Base-by-base conservation (phyloP, 2,113 vertebrate genomes). In the Spilogale gracilis region DNA sequence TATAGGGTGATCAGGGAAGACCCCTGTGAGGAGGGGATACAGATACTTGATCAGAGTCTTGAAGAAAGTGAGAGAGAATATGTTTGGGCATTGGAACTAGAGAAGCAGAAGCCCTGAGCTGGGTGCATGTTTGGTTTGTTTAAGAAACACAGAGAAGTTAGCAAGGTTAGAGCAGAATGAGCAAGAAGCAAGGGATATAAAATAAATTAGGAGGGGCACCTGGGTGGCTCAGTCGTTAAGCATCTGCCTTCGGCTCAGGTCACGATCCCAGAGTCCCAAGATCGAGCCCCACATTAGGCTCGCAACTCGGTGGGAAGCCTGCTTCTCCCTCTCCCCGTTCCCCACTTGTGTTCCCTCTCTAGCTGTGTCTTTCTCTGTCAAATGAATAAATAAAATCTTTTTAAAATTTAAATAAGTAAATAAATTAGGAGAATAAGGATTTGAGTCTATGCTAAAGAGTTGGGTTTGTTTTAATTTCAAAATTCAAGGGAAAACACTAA, bases 71-170 rank as follows among this genome's bases (percentile, higher is more conserved):
- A 38, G 25, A 4, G 8, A 83, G 78, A 50, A 12, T 43, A 17
- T 14, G 21, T 27, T 88, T 56, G 63, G 23, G 38, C 10, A 30
- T 3, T 21, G 1, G 48, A 82, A 45, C 38, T 20, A 43, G 18
- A 71, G 23, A 18, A 73, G 11, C 50, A 91, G 56, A 93, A 83
- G 11, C 48, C 30, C 21, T 87, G 23, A 78, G 16, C 12, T 73
- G 20, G 45, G 18, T 61, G n/a, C 0, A 0, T 32, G 25, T 27
- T 65, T 25, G 32, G 17, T 73, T 80, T 92, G 5, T 69, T 83
- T 89, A 71, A 81, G 71, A 96, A 94, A 94, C 10, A 74, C 23
- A n/a, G 80, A 67, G 43, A 89, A 80, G 30, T 50, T 60, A 25
- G 0, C 9, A 20, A 30, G 21, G n/a, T 12, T 76, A 3, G 25